Base-by-base conservation (phyloP, 2,888 invertebrate genomes). In the Gastrophysa polygoni region DNA sequence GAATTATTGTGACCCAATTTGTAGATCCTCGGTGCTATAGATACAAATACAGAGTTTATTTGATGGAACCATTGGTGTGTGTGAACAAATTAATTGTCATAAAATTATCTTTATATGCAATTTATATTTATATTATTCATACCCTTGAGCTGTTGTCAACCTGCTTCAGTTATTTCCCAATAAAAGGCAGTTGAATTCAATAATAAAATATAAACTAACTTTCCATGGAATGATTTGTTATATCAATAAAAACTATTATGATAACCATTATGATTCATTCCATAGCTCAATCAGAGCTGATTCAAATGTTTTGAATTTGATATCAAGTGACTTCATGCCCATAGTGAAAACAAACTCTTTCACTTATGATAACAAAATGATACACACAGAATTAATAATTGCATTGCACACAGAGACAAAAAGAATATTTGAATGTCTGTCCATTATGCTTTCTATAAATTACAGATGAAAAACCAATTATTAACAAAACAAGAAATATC, bases 1-100 rank as follows among this genome's bases (percentile, higher is more conserved):
- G 79, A 71, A 8, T 79, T 76, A 10, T 81, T 80, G 75, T 89
- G 87, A 50, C 49, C 44, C 21, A 71, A 58, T 11, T 29, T 55
- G 57, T 54, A 64, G 38, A 14, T 38, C 14, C 14, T 38, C 10
- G 38, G 38, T 38, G 38, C 38, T 38, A 38, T 38, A n/a, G 6
- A 38, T 14, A 38, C 14, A 38, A 38, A 14, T 14, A 38, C 2
- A 2, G 1, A 32, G 8, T 8, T n/a, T 14, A 10, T 1, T 38
- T n/a, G n/a, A n/a, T n/a, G n/a, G n/a, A n/a, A n/a, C n/a, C n/a
- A n/a, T n/a, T n/a, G n/a, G n/a, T n/a, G n/a, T n/a, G n/a, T n/a
- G n/a, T n/a, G n/a, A n/a, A n/a, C n/a, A n/a, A n/a, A n/a, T n/a
- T n/a, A n/a, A n/a, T n/a, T n/a, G n/a, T n/a, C n/a, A n/a, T n/a